Percentiles rank a stretch among this genome's conserved stretches.
These are phyloP conservation scores for Keiferia lycopersicella DNA, from an alignment of 2,888 invertebrate species.

Conservation along the genomic window DNA sequence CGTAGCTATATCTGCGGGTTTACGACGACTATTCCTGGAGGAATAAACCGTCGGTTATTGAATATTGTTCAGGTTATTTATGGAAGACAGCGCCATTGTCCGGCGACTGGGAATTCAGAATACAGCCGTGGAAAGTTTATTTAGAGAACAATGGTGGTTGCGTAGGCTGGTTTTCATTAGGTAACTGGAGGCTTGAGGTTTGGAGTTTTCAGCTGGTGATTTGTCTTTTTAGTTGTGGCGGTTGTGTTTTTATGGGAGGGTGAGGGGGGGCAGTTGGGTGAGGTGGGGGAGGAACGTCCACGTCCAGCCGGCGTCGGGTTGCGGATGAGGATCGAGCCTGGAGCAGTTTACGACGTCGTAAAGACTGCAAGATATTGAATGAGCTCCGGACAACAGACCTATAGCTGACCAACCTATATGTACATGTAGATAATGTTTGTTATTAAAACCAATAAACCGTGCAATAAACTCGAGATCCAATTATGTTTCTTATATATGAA, in stretches of 20 bases:
- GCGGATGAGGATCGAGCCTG: conserved; percentile 52
- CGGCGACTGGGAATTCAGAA: conserved; percentile 49
- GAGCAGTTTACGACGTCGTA: conserved; percentile 61
- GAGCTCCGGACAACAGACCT: conserved; percentile 27
- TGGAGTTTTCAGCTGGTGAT: background rate
- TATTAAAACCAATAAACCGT: conserved; percentile 3
- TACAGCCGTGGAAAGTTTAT: conserved; percentile 53
- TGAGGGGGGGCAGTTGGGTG: conserved; percentile 13
- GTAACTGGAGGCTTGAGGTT: conserved; percentile 1
- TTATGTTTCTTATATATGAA: no score
- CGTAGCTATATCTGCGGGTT: conserved; percentile 78
- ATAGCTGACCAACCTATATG: background rate
- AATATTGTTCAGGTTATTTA: conserved; percentile 77
- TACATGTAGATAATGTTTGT: background rate
- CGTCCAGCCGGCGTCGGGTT: conserved; percentile 56
- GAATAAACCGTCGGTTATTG: conserved; percentile 77
- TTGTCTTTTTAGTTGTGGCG: conserved; percentile 17
- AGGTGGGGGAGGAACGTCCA: conserved; percentile 50
- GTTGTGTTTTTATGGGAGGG: conserved; percentile 12
- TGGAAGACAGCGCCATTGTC: conserved; percentile 75
- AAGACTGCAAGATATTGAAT: conserved; percentile 63
- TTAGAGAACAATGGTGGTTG: conserved; percentile 38
- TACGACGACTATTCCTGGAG: conserved; percentile 80
- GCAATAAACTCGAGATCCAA: background rate
- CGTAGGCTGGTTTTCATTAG: conserved; percentile 24